Conservation (phyloP, 2,888 invertebrate genomes). For the Hecatera dysodea region DNA sequence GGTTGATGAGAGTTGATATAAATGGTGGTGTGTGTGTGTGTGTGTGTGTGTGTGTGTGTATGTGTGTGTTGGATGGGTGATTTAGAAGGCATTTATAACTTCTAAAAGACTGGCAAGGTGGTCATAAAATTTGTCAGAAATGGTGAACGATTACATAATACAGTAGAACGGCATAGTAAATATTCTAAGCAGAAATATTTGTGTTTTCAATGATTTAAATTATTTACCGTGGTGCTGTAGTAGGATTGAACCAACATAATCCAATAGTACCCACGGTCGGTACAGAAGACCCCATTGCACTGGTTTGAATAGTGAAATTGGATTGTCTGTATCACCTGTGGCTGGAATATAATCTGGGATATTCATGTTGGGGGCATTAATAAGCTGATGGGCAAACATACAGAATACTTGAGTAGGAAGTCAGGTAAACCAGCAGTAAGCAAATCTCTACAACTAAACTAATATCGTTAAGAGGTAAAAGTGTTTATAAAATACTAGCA, state of each 20-base stretch:
- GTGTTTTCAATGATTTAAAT: neutral
- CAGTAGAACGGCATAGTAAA: too few relatives aligned
- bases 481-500: too few relatives aligned
- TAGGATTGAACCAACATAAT: neutral
- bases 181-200: too few relatives aligned
- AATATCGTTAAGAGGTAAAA: neutral
- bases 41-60: too few relatives aligned
- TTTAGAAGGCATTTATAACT: too few relatives aligned
- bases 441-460: neutral
- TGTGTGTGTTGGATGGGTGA: too few relatives aligned
- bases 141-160: too few relatives aligned
- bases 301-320: slow-evolving; percentile 1
- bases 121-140: too few relatives aligned
- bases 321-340: slow-evolving; percentile 9
- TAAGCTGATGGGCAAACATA: neutral
- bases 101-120: too few relatives aligned
- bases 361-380: neutral
- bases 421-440: neutral
- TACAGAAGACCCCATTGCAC: neutral
- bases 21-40: too few relatives aligned
- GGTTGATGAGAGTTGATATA: too few relatives aligned
- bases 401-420: neutral
- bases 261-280: neutral
- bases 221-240: too few relatives aligned
- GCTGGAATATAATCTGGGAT: slow-evolving; percentile 19